Conservation (phyloP, 2,797 vertebrate genomes). For the Tympanoctomys barrerae region DNA sequence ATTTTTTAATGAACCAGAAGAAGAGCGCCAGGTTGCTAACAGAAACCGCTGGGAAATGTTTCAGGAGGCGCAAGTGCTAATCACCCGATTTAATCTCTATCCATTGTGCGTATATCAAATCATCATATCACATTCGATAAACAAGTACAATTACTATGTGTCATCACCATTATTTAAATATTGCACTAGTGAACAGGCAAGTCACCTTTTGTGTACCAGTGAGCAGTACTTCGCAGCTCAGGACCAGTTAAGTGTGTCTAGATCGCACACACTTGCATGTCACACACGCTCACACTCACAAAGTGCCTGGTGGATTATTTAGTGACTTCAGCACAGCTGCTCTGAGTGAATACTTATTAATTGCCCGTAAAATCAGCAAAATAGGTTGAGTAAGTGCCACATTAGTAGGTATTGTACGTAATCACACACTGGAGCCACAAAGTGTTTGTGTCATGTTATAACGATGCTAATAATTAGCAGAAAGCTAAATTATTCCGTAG, state of each 20-base stretch:
- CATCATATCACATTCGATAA: neutral
- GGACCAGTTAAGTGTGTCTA: neutral
- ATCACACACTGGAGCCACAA: slow-evolving; percentile 82
- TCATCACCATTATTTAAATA: neutral
- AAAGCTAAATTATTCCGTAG: slow-evolving; percentile 84
- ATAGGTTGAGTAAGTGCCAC: slow-evolving; percentile 73
- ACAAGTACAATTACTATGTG: neutral
- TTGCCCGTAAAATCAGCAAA: slow-evolving; percentile 85
- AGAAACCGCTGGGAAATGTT: neutral
- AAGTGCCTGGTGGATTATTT: slow-evolving; percentile 56
- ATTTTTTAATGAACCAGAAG: neutral
- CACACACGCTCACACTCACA: neutral
- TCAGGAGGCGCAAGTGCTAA: neutral
- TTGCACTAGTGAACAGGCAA: slow-evolving; percentile 55
- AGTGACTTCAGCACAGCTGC: slow-evolving; percentile 69
- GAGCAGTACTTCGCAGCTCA: neutral
- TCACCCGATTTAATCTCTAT: neutral
- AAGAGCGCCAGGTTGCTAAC: neutral
- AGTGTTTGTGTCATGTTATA: slow-evolving; percentile 85
- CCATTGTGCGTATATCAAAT: neutral
- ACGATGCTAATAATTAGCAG: slow-evolving; percentile 85
- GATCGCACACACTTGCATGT: neutral
- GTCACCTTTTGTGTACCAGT: slow-evolving; percentile 56
- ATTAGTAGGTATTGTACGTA: slow-evolving; percentile 81
- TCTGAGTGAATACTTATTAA: slow-evolving; percentile 82